phyloP scores from a whole-genome alignment of 2,113 vertebrate genomes.

The Campylomormyrus tamandua region DNA sequence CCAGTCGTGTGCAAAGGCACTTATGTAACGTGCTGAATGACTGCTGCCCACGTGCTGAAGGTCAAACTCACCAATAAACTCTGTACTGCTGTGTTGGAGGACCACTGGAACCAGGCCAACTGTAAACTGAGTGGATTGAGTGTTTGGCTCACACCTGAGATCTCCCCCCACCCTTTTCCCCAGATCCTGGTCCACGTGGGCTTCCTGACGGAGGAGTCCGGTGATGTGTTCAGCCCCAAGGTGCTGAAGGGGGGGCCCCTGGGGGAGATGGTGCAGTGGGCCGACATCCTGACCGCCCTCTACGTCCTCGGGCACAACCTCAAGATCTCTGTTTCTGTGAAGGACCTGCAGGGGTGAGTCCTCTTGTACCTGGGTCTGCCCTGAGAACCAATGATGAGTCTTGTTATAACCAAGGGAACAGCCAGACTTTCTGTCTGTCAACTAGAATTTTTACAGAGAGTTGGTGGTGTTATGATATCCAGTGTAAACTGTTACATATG shows the following conservation, averaged over 20 bases:
- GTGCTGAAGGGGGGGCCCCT: constrained; percentile 92
- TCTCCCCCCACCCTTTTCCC: neutral
- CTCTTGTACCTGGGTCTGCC: no score
- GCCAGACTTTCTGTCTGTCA: neutral
- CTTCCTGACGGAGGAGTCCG: constrained; percentile 93
- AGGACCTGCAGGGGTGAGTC: constrained; percentile 90
- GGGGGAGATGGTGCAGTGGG: constrained; percentile 99
- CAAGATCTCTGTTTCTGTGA: constrained; percentile 84
- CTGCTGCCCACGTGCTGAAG: neutral
- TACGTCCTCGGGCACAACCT: constrained; percentile 85
- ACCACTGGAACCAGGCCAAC: neutral
- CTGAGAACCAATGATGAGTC: neutral
- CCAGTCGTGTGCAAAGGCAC: neutral
- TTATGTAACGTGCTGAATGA: neutral
- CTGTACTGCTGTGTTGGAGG: neutral
- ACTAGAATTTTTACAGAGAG: neutral
- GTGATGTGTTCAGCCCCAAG: constrained; percentile 89
- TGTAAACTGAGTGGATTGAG: neutral
- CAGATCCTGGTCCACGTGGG: constrained; percentile 92
- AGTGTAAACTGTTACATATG: neutral
- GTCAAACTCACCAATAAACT: neutral
- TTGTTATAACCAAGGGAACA: neutral
- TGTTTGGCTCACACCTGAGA: neutral
- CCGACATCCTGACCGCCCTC: constrained; percentile 85
- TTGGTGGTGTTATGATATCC: neutral